Conservation (phyloP, 1,140 invertebrate genomes). For the Caenorhabditis latens region DNA sequence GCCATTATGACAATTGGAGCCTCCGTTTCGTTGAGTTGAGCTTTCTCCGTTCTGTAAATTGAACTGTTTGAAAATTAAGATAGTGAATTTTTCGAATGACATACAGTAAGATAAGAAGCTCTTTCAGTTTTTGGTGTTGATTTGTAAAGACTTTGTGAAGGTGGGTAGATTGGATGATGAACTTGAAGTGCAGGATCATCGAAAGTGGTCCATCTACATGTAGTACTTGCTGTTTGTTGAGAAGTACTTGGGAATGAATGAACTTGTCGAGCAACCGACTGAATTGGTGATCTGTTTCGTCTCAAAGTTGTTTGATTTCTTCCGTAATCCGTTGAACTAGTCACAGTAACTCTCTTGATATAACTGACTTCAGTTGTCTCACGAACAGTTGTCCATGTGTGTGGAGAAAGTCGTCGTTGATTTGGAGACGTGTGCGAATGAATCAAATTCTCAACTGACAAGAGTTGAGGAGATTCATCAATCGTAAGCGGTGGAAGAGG, state of each 20-base stretch:
- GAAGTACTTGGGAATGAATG: constrained; percentile 49
- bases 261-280: constrained; percentile 30
- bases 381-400: constrained; percentile 62
- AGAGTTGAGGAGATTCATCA: constrained; percentile 53
- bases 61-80: background rate
- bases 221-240: background rate
- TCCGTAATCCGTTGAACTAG: constrained; percentile 36
- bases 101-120: constrained; percentile 48
- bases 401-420: constrained; percentile 45
- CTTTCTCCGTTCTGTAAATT: constrained; percentile 40
- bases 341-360: constrained; percentile 59
- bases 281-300: constrained; percentile 26
- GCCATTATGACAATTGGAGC: constrained; percentile 9
- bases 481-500: constrained; percentile 33
- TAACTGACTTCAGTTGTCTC: constrained; percentile 60
- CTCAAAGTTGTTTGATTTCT: constrained; percentile 11
- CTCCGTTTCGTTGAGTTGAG: background rate
- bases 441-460: constrained; percentile 54
- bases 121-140: constrained; percentile 47
- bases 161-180: constrained; percentile 63
- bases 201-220: constrained; percentile 41
- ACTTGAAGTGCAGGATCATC: constrained; percentile 54
- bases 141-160: constrained; percentile 43
- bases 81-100: background rate
- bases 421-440: constrained; percentile 28